These are phyloP conservation scores for Gorsachius magnificus DNA, from an alignment of 2,797 vertebrate genomes.

Conservation along the genomic window DNA sequence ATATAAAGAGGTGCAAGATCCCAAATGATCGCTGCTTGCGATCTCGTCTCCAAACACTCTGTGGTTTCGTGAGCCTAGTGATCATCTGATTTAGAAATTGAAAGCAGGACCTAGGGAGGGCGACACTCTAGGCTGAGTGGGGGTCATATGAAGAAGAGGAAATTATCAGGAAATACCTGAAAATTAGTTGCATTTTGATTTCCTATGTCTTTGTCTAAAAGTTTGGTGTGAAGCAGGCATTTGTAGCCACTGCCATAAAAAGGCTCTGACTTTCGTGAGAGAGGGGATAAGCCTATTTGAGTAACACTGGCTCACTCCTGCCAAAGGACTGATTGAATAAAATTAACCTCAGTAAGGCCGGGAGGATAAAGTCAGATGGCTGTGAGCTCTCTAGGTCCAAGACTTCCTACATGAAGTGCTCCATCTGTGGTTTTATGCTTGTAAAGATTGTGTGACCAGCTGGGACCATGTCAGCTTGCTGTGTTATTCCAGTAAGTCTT, in stretches of 20 bases:
- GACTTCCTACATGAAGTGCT: constrained; percentile 32
- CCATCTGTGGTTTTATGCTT: constrained; percentile 45
- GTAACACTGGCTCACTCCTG: background rate
- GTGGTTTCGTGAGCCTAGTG: background rate
- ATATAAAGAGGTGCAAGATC: background rate
- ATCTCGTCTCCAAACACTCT: background rate
- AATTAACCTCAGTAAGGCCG: constrained; percentile 1
- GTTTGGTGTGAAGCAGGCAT: background rate
- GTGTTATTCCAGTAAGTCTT: constrained; percentile 9
- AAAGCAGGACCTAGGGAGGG: fast-evolving
- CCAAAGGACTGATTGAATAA: constrained; percentile 17
- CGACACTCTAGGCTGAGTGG: background rate
- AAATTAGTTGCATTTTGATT: background rate
- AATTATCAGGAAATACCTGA: background rate
- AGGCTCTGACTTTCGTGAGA: constrained; percentile 3
- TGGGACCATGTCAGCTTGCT: background rate
- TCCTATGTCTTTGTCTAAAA: background rate
- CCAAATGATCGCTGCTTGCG: fast-evolving
- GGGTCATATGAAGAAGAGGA: background rate
- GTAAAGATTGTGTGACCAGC: background rate
- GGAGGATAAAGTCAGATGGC: constrained; percentile 28
- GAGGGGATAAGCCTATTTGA: background rate
- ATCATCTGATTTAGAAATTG: background rate
- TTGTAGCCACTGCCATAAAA: background rate
- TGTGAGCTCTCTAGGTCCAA: background rate